Conservation (phyloP, 1,140 invertebrate genomes). For the Zaprionus lachaisei region DNA sequence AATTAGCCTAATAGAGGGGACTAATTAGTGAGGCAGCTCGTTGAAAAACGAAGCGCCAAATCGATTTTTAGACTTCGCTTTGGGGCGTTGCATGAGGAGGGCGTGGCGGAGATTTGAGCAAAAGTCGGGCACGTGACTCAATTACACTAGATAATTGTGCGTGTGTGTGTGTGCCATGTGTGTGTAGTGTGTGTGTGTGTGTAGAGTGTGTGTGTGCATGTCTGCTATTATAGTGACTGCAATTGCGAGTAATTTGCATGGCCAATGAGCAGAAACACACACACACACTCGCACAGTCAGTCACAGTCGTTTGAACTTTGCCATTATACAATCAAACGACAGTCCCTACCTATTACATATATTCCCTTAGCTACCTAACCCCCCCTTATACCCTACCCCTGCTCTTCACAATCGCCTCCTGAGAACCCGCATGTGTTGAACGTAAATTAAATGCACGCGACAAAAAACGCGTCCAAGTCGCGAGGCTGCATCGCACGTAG, state of each 20-base stretch:
- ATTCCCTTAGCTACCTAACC: background rate
- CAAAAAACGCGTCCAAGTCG: slow-evolving; percentile 54
- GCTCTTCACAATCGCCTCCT: background rate
- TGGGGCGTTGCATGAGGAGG: background rate
- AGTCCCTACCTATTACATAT: background rate
- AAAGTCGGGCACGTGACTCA: slow-evolving; percentile 56
- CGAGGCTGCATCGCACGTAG: slow-evolving; percentile 13
- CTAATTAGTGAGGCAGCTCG: slow-evolving; percentile 67
- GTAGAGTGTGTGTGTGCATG: background rate
- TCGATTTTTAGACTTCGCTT: slow-evolving; percentile 53
- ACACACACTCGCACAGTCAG: slow-evolving; percentile 27
- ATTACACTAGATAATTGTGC: slow-evolving; percentile 32
- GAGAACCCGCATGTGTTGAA: slow-evolving; percentile 35
- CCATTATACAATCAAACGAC: slow-evolving; percentile 53
- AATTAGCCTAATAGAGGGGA: slow-evolving; percentile 66
- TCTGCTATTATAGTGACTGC: slow-evolving; percentile 20
- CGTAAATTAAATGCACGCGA: slow-evolving; percentile 71
- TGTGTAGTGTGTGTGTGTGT: slow-evolving; percentile 3
- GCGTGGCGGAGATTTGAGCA: background rate
- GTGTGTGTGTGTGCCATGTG: background rate
- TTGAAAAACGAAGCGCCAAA: slow-evolving; percentile 52
- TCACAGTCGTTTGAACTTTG: slow-evolving; percentile 43
- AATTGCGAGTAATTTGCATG: slow-evolving; percentile 73
- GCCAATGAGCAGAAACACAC: slow-evolving; percentile 29
- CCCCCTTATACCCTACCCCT: background rate